Evolutionary conservation across 2,888 invertebrate genomes (phyloP).

Genomic region (Dicranocentrus wangi): DNA sequence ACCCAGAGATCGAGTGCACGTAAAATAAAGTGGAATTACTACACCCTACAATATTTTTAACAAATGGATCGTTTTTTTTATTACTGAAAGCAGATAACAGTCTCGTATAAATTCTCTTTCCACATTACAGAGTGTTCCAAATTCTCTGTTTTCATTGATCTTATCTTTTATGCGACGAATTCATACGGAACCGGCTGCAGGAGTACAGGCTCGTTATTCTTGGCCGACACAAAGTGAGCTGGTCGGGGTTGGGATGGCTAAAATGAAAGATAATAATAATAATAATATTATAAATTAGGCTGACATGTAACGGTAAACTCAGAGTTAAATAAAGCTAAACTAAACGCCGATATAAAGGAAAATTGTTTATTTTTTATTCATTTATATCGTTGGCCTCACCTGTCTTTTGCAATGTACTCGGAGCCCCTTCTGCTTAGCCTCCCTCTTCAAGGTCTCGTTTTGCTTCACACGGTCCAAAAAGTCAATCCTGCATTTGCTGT

Average conservation of each 20-base stretch:
- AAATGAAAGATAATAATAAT: constrained; percentile 61
- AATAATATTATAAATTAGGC: too few relatives aligned
- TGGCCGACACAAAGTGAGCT: constrained; percentile 90
- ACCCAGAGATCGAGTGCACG: too few relatives aligned
- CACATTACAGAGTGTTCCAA: constrained; percentile 41
- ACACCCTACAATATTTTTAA: constrained; percentile 7
- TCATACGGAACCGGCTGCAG: constrained; percentile 97
- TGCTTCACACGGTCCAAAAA: constrained; percentile 95
- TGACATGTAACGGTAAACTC: too few relatives aligned
- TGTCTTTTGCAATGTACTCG: constrained; percentile 83
- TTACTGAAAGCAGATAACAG: constrained; percentile 44
- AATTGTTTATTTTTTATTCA: too few relatives aligned
- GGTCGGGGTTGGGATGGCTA: constrained; percentile 88
- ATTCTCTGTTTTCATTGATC: constrained; percentile 3
- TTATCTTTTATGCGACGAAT: constrained; percentile 91
- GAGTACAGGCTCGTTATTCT: constrained; percentile 83
- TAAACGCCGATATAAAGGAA: too few relatives aligned
- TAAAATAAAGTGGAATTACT: too few relatives aligned
- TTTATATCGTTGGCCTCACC: too few relatives aligned
- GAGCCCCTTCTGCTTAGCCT: constrained; percentile 87
- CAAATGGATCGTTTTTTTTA: constrained; percentile 46
- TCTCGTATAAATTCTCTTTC: constrained; percentile 47
- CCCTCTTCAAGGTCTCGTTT: constrained; percentile 88
- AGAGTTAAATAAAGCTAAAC: too few relatives aligned
- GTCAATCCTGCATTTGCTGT: constrained; percentile 97